Evolutionary conservation across 2,888 invertebrate species (phyloP).

Genomic region (Epistrophe grossulariae): DNA sequence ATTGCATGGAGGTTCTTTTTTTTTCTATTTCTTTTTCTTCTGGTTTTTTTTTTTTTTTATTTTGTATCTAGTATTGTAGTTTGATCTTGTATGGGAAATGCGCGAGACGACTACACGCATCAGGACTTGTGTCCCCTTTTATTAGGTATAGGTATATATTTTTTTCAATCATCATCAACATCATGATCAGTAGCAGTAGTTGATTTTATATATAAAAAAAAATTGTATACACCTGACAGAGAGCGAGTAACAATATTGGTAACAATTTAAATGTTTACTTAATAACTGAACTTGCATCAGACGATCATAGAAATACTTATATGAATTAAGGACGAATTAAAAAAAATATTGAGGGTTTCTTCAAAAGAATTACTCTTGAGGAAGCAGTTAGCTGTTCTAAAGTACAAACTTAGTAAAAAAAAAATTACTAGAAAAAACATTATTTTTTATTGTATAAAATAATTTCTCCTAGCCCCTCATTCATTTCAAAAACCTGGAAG

Average conservation of each 20-base stretch:
- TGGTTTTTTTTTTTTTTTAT: not conserved
- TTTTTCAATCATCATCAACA: constrained; percentile 49
- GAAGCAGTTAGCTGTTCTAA: too few species aligned
- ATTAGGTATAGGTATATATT: constrained; percentile 32
- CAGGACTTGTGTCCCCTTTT: constrained; percentile 65
- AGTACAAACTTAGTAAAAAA: too few species aligned
- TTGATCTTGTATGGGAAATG: constrained; percentile 68
- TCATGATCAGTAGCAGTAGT: constrained; percentile 24
- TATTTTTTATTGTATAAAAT: too few species aligned
- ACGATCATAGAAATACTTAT: too few species aligned
- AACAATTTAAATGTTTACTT: constrained; percentile 27
- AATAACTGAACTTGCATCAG: constrained; percentile 40
- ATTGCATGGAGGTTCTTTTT: constrained; percentile 48
- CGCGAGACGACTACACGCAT: constrained; percentile 69
- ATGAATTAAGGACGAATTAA: too few species aligned
- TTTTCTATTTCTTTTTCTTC: not conserved
- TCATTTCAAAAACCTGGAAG: too few species aligned
- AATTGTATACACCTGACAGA: constrained; percentile 64
- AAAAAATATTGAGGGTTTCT: too few species aligned
- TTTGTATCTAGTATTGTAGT: constrained; percentile 38
- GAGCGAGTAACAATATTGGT: constrained; percentile 28
- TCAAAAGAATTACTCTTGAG: too few species aligned
- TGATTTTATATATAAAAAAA: constrained; percentile 28
- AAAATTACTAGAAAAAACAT: too few species aligned
- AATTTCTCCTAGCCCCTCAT: too few species aligned